These are phyloP conservation scores for Agrotis segetum DNA, from an alignment of 2,888 invertebrate species.

Conservation along the genomic window DNA sequence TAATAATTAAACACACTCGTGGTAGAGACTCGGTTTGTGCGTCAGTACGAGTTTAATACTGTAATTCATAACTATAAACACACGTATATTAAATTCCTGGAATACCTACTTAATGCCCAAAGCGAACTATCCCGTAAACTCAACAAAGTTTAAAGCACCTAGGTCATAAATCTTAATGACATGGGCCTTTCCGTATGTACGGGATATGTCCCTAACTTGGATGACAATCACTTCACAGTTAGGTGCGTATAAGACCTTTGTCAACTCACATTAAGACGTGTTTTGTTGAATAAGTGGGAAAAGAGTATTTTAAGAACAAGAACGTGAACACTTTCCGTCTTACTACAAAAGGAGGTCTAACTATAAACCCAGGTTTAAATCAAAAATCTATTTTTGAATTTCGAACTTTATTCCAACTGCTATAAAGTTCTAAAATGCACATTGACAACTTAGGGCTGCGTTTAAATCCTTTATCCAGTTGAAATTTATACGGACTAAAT, in stretches of 20 bases:
- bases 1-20: too few relatives aligned
- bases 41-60: too few relatives aligned
- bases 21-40: too few relatives aligned
- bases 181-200: slow-evolving; percentile 50
- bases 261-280: slow-evolving; percentile 33
- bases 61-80: slow-evolving; percentile 4
- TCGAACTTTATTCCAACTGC: too few relatives aligned
- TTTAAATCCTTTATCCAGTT: too few relatives aligned
- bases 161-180: slow-evolving; percentile 63
- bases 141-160: slow-evolving; percentile 60
- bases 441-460: too few relatives aligned
- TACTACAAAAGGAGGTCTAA: too few relatives aligned
- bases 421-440: too few relatives aligned
- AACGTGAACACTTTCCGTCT: too few relatives aligned
- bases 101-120: slow-evolving; percentile 28
- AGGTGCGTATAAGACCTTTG: slow-evolving; percentile 24
- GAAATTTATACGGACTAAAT: too few relatives aligned
- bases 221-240: slow-evolving; percentile 56
- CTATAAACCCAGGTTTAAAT: too few relatives aligned
- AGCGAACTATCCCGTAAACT: slow-evolving; percentile 50
- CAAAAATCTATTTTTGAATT: too few relatives aligned
- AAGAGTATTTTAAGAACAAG: not conserved
- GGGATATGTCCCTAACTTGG: slow-evolving; percentile 53
- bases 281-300: not conserved
- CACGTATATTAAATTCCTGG: slow-evolving; percentile 36